A percentile compares a stretch with the other conserved stretches of the same genome.
Evolutionary conservation across 2,797 vertebrate genomes (phyloP).

Genomic region (Limosa lapponica): DNA sequence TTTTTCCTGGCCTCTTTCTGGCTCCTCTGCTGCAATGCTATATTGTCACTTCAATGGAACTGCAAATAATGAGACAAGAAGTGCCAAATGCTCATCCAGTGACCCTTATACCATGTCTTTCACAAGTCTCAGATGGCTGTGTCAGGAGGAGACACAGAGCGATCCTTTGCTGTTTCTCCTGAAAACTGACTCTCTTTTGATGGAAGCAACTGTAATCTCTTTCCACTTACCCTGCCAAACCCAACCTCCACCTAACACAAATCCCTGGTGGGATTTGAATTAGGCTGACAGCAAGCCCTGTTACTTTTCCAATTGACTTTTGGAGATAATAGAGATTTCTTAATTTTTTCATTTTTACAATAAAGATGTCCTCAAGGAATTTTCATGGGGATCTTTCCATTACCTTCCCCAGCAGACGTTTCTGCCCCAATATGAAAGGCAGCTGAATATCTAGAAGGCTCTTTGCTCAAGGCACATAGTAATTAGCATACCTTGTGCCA

Average conservation of each 20-base stretch:
- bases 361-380: conserved; percentile 3
- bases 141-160: neutral
- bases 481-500: conserved; percentile 21
- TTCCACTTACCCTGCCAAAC: neutral
- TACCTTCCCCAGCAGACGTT: neutral
- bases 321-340: neutral
- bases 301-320: neutral
- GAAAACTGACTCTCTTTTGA: conserved; percentile 3
- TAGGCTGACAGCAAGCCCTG: neutral
- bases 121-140: neutral
- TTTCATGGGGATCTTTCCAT: neutral
- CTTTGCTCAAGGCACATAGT: neutral
- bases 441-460: neutral
- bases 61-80: neutral
- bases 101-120: neutral
- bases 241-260: neutral
- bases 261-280: neutral
- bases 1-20: neutral
- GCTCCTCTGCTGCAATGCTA: neutral
- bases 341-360: neutral
- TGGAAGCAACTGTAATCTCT: neutral
- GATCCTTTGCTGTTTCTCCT: neutral
- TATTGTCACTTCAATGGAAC: neutral
- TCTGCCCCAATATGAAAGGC: neutral
- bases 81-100: neutral